phyloP scores from a whole-genome alignment of 2,113 vertebrate species.

The Isichthys henryi region DNA sequence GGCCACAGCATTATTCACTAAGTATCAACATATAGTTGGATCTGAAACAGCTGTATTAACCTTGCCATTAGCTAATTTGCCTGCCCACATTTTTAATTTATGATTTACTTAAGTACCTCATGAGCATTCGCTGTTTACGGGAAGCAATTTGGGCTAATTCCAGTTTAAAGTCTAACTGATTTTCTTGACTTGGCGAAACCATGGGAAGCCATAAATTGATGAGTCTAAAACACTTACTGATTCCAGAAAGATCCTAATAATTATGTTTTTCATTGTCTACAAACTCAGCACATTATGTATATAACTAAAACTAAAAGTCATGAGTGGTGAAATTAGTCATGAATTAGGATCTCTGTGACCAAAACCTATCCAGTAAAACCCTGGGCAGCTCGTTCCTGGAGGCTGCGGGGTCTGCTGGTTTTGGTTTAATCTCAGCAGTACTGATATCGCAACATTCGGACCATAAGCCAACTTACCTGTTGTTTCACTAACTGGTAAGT shows the following conservation, averaged over 20 bases:
- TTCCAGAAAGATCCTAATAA: neutral
- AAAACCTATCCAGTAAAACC: neutral
- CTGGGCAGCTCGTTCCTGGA: neutral
- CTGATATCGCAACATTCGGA: neutral
- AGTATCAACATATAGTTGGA: conserved; percentile 9
- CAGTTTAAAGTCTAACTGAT: neutral
- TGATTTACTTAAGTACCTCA: conserved; percentile 17
- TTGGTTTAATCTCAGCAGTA: neutral
- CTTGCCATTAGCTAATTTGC: conserved; percentile 41
- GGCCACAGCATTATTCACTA: conserved; percentile 5
- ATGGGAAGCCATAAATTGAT: neutral
- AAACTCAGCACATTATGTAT: neutral
- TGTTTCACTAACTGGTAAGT: neutral
- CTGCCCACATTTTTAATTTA: conserved; percentile 31
- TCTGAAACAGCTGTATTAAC: conserved; percentile 22
- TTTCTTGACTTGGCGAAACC: neutral
- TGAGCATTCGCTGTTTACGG: neutral
- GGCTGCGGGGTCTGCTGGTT: neutral
- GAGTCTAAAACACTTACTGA: neutral
- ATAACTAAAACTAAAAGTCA: neutral
- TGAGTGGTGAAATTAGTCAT: neutral
- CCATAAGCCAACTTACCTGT: neutral
- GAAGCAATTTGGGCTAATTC: neutral
- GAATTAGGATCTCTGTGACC: neutral
- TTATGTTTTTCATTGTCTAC: neutral